A percentile compares a stretch with the other conserved stretches of the same genome.
Evolutionary conservation across 1,140 invertebrate species (phyloP).

Genomic region (Tyrophagus putrescentiae): DNA sequence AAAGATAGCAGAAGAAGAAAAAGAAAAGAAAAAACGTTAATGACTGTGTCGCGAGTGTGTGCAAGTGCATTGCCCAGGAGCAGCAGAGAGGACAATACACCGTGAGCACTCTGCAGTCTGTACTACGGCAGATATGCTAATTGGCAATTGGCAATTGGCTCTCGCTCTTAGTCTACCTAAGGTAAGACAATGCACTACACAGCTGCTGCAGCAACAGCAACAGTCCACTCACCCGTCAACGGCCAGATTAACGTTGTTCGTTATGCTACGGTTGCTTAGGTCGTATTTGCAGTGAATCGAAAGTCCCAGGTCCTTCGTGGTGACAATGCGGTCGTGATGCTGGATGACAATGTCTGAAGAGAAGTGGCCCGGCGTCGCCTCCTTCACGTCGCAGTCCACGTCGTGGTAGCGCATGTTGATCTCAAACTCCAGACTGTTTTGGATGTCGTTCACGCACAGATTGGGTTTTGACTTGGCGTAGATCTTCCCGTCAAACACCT

Average conservation of each 20-base stretch:
- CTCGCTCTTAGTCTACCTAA: too few relatives aligned
- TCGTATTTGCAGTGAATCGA: constrained; percentile 85
- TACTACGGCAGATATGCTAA: background rate
- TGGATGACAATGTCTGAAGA: constrained; percentile 79
- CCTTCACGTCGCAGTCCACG: constrained; percentile 29
- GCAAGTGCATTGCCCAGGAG: background rate
- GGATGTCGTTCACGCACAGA: constrained; percentile 63
- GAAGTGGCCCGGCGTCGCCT: constrained; percentile 41
- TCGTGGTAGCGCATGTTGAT: constrained; percentile 30
- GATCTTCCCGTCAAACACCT: constrained; percentile 81
- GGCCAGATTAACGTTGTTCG: constrained; percentile 45
- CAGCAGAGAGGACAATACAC: background rate
- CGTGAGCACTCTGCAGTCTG: background rate
- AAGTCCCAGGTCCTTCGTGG: constrained; percentile 75
- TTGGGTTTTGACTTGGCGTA: constrained; percentile 83
- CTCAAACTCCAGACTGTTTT: constrained; percentile 29
- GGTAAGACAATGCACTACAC: background rate
- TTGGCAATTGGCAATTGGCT: background rate
- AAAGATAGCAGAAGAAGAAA: too few relatives aligned
- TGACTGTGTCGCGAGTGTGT: background rate
- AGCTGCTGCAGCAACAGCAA: background rate
- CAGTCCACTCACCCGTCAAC: constrained; percentile 27
- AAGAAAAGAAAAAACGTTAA: background rate
- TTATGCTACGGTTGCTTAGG: constrained; percentile 77
- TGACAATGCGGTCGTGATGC: constrained; percentile 86